phyloP scores from a whole-genome alignment of 2,888 invertebrate species.

The Eupithecia exiguata region DNA sequence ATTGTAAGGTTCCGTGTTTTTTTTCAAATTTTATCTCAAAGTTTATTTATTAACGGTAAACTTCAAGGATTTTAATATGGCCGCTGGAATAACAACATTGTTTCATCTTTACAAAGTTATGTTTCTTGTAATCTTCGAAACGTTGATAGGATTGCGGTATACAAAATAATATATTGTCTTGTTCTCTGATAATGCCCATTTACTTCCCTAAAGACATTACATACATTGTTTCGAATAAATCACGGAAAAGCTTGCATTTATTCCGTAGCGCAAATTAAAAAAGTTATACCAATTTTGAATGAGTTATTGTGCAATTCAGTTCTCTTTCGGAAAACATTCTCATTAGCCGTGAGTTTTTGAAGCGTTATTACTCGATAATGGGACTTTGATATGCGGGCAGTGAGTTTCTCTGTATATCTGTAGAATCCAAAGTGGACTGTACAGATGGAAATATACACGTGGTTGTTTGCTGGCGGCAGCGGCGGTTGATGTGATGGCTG shows the following conservation, averaged over 20 bases:
- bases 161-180: conserved; percentile 26
- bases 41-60: conserved; percentile 42
- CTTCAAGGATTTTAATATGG: conserved; percentile 11
- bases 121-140: conserved; percentile 12
- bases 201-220: conserved; percentile 59
- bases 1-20: conserved; percentile 33
- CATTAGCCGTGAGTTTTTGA: conserved; percentile 40
- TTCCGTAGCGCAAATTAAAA: conserved; percentile 79
- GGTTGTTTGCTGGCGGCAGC: conserved; percentile 45
- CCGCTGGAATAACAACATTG: conserved; percentile 7
- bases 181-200: conserved; percentile 47
- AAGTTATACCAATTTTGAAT: conserved; percentile 79
- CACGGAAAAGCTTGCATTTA: conserved; percentile 74
- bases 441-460: conserved; percentile 37
- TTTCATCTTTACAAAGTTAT: conserved; percentile 2
- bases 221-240: conserved; percentile 71
- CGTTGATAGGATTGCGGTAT: conserved; percentile 11
- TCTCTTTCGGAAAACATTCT: conserved; percentile 62
- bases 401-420: not conserved
- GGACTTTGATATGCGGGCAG: conserved; percentile 9
- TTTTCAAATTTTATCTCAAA: conserved; percentile 36
- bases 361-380: conserved; percentile 34
- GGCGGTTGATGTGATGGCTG: conserved; percentile 69
- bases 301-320: conserved; percentile 77
- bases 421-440: not conserved